These are phyloP conservation scores for Osmerus mordax DNA, from an alignment of 2,113 vertebrate species.

Conservation along the genomic window DNA sequence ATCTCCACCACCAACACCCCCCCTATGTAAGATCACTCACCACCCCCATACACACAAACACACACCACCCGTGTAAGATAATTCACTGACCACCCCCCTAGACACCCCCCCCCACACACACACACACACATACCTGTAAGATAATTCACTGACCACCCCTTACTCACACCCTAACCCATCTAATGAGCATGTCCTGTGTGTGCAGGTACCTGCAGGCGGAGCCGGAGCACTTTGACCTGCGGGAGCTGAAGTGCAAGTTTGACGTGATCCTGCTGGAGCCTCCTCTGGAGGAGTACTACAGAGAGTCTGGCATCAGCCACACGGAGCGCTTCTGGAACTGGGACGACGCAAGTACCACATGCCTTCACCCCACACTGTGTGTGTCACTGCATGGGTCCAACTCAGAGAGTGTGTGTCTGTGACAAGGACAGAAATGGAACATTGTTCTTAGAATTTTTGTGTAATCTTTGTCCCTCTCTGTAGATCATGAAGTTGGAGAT, in stretches of 20 bases:
- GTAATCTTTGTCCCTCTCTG: conserved; percentile 23
- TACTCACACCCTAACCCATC: background rate
- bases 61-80: background rate
- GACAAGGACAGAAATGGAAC: background rate
- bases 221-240: conserved; percentile 88
- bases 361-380: background rate
- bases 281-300: conserved; percentile 92
- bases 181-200: background rate
- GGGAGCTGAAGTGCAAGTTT: conserved; percentile 91
- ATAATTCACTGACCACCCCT: too few relatives aligned
- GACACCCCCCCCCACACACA: background rate
- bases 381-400: background rate
- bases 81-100: too few relatives aligned
- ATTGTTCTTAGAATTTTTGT: background rate
- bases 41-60: background rate
- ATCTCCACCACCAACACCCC: conserved; percentile 94
- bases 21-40: conserved; percentile 81
- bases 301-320: conserved; percentile 94
- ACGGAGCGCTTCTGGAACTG: conserved; percentile 96
- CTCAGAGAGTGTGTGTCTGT: background rate
- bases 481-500: conserved; percentile 99
- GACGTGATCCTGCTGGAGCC: conserved; percentile 97
- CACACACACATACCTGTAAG: background rate
- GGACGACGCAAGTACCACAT: conserved; percentile 83
- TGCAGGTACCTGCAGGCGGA: conserved; percentile 94